A percentile compares a stretch with the other conserved stretches of the same genome.
Conservation (phyloP, 2,888 invertebrate genomes). For the Scaptomyza polygonia region DNA sequence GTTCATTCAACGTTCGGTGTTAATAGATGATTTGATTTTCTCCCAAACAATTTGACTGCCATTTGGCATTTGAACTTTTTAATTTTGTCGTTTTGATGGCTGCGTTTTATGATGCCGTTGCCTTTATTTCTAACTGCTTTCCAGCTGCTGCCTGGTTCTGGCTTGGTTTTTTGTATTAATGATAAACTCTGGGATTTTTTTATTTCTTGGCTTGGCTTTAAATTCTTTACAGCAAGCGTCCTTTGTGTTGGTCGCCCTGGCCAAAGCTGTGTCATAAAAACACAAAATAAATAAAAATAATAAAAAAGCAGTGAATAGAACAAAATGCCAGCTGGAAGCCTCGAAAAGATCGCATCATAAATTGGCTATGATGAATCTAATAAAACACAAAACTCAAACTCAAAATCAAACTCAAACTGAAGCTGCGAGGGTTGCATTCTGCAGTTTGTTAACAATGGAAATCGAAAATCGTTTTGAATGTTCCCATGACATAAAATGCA, state of each 20-base stretch:
- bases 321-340: conserved; percentile 52
- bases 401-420: conserved; percentile 14
- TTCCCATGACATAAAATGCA: conserved; percentile 76
- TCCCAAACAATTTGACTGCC: conserved; percentile 67
- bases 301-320: conserved; percentile 54
- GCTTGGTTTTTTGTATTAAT: conserved; percentile 69
- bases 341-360: conserved; percentile 50
- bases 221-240: conserved; percentile 51
- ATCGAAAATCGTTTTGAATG: conserved; percentile 24
- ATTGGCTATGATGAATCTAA: conserved; percentile 59
- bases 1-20: conserved; percentile 42
- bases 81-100: conserved; percentile 77
- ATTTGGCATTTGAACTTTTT: conserved; percentile 77
- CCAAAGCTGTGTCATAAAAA: conserved; percentile 61
- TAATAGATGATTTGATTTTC: conserved; percentile 43
- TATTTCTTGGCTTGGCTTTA: conserved; percentile 29
- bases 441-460: conserved; percentile 44
- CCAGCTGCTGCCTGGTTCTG: conserved; percentile 43
- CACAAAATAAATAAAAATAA: conserved; percentile 41
- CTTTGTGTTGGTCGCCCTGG: conserved; percentile 49
- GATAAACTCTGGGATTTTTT: conserved; percentile 61
- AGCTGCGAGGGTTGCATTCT: conserved; percentile 59
- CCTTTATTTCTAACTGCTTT: conserved; percentile 51
- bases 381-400: conserved; percentile 42
- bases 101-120: conserved; percentile 77